Evolutionary conservation across 2,797 vertebrate species (phyloP).

Genomic region (Propithecus perrieri): DNA sequence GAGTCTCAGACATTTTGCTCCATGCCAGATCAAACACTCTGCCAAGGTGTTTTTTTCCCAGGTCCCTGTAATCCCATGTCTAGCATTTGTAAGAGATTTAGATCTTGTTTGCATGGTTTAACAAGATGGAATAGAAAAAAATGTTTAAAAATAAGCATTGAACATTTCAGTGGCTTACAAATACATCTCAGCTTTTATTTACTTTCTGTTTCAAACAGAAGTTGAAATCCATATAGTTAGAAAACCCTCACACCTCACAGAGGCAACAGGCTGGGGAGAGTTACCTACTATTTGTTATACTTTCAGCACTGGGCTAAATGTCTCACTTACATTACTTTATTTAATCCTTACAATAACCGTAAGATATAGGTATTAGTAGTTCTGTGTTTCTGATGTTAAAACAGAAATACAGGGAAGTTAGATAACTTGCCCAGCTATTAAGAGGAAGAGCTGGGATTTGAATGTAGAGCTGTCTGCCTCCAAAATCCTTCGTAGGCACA

Average conservation of each 20-base stretch:
- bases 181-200: conserved; percentile 5
- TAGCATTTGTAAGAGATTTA: conserved; percentile 9
- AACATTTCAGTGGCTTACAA: conserved; percentile 30
- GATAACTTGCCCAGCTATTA: neutral
- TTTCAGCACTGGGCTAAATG: neutral
- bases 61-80: neutral
- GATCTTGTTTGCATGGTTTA: neutral
- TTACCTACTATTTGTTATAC: neutral
- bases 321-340: neutral
- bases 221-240: neutral
- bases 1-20: neutral
- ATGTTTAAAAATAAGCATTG: conserved; percentile 4
- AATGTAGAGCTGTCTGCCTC: neutral
- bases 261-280: neutral
- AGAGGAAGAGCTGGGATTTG: neutral
- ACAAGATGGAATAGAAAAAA: neutral
- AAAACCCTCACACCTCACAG: neutral
- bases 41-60: neutral
- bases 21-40: neutral
- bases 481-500: neutral
- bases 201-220: conserved; percentile 38
- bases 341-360: neutral
- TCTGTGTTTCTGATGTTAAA: neutral
- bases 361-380: neutral
- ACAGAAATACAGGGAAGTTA: neutral